These are phyloP conservation scores for Philonicus albiceps DNA, from an alignment of 2,888 invertebrate species.

Conservation along the genomic window DNA sequence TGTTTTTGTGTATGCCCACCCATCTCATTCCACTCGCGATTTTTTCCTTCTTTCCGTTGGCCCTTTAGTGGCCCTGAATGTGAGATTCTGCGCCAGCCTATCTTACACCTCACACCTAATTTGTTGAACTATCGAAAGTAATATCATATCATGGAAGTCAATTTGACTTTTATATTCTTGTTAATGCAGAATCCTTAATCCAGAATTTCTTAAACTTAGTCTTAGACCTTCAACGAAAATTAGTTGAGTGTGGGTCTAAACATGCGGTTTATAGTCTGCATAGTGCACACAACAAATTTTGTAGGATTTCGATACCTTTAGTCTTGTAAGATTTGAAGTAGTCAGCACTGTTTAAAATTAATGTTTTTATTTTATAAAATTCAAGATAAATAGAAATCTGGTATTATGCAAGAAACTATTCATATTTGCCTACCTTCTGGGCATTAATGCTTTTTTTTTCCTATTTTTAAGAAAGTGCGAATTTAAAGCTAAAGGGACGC, in stretches of 20 bases:
- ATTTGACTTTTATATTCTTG: not conserved
- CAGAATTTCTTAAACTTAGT: no score
- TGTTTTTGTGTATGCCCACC: not conserved
- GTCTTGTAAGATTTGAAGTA: no score
- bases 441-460: not conserved
- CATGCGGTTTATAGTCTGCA: no score
- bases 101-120: not conserved
- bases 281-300: no score
- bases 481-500: not conserved
- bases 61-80: no score
- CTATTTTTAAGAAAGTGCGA: not conserved
- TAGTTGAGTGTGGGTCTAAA: no score
- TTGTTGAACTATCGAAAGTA: not conserved
- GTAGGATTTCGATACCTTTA: no score
- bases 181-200: no score
- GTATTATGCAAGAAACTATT: not conserved
- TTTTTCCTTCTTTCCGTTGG: not conserved
- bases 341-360: no score
- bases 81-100: not conserved
- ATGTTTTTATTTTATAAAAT: no score
- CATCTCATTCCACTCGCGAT: not conserved
- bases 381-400: no score
- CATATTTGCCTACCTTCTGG: not conserved
- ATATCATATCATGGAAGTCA: not conserved
- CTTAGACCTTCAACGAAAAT: no score